Percentiles rank a stretch among this genome's conserved stretches.
Conservation (phyloP, 2,113 vertebrate species). For the Agapornis roseicollis region DNA sequence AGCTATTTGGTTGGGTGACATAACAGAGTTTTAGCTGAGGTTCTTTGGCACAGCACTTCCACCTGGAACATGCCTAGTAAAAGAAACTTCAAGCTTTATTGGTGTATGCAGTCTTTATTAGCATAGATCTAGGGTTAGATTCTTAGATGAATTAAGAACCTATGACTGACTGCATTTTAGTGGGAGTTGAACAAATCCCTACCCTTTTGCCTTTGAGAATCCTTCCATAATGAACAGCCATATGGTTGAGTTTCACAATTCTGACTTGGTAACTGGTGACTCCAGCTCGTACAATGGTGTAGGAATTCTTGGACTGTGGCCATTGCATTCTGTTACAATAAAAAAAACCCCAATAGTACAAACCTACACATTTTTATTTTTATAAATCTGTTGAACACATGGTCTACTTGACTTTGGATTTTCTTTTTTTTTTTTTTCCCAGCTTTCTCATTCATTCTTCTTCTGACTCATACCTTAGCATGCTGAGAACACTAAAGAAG, state of each 20-base stretch:
- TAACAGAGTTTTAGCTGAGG: not conserved
- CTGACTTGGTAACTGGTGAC: not conserved
- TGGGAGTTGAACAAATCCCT: not conserved
- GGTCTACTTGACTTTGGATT: not conserved
- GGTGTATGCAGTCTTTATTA: not conserved
- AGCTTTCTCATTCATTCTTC: not conserved
- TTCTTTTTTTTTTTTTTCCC: not conserved
- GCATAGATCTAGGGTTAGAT: not conserved
- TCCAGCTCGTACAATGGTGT: rapidly evolving
- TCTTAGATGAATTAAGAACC: not conserved
- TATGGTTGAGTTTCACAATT: not conserved
- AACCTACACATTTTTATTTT: not conserved
- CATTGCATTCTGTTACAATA: not conserved
- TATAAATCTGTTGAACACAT: not conserved
- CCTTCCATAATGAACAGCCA: not conserved
- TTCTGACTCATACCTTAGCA: not conserved
- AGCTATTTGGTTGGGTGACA: not conserved
- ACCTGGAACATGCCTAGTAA: not conserved
- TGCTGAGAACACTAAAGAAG: not conserved
- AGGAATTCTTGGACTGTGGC: not conserved
- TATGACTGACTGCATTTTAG: not conserved
- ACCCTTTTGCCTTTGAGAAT: not conserved
- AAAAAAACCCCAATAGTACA: not conserved
- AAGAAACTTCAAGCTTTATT: not conserved
- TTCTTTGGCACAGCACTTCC: not conserved